Evolutionary conservation across 2,888 invertebrate species (phyloP), one percentile per base, ranked within the genome.

Genomic region (Theodoxus fluviatilis): DNA sequence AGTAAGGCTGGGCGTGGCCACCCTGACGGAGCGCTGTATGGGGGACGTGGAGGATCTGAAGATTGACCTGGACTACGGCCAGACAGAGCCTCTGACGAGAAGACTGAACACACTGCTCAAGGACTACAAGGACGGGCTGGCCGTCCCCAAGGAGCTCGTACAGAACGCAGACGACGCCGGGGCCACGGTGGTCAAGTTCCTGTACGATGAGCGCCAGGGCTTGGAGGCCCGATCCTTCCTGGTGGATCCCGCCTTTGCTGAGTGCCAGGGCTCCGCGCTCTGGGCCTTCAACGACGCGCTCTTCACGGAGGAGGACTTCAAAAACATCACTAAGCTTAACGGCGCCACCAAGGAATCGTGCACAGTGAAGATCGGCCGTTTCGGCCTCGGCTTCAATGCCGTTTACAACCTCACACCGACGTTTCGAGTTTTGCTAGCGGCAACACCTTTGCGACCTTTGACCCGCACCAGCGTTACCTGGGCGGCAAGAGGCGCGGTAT

Each of bases 321-420:
- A 77, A 47, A 83, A 84, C 72, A 82, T 85, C 18, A 81, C 77
- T 22, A 82, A 81, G 71, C 75, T 85, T 18, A 79, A 80, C 68
- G 83, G 83, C 15, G 84, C 81, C 3, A 83, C 83, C 3, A 85
- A 85, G 71, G 77, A 78, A 67, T 69, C 74, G 7, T 76, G 82
- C 28, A 75, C 78, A 31, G 79, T 79, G 2, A 84, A 83, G 72
- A 80, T 85, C 61, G 85, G 85, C 12, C 77, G 81, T 61, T 85
- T 84, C 76, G 85, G 85, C n/a, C 77, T 84, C 7, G 85, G 85
- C 0, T 84, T 85, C 74, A 84, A 84, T 72, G 78, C 83, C 2
- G 84, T 85, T 12, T 85, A 85, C 72, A 85, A 85, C 69, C 64
- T 85, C 2, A 84, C 84, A 7, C 83, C 9, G 85, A 85, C 75